These are phyloP conservation scores for Mesorhabditis spiculigera DNA, from an alignment of 2,888 invertebrate genomes.

Conservation along the genomic window DNA sequence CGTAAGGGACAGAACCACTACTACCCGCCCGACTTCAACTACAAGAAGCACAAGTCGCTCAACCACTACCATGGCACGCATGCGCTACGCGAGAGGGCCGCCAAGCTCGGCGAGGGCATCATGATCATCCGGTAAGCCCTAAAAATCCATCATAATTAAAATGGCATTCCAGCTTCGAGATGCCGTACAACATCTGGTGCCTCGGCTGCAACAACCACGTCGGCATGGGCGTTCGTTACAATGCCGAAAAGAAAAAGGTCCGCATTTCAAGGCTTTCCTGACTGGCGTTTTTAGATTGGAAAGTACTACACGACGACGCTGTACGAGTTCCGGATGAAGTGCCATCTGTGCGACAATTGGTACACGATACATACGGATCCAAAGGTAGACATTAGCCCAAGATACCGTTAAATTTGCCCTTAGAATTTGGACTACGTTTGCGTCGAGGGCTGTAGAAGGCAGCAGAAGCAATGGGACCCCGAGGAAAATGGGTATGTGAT, in stretches of 20 bases:
- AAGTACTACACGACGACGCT: conserved; percentile 97
- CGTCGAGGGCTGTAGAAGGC: conserved; percentile 86
- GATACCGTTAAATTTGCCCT: conserved; percentile 38
- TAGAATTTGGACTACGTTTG: conserved; percentile 95
- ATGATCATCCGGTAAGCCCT: conserved; percentile 74
- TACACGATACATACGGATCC: conserved; percentile 98
- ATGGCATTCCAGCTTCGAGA: conserved; percentile 73
- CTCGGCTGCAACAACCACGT: conserved; percentile 96
- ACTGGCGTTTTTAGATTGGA: conserved; percentile 66
- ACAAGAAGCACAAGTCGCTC: conserved; percentile 80
- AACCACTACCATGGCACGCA: conserved; percentile 90
- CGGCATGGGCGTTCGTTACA: conserved; percentile 98
- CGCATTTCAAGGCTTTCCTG: not conserved
- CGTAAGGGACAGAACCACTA: conserved; percentile 92
- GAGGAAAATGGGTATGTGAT: conserved; percentile 70
- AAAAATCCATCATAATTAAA: not conserved
- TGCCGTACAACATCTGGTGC: conserved; percentile 99
- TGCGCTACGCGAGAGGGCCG: conserved; percentile 88
- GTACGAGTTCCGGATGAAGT: conserved; percentile 97
- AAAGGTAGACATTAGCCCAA: conserved; percentile 66
- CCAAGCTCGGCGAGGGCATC: conserved; percentile 91
- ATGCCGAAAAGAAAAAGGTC: conserved; percentile 66
- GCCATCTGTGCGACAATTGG: conserved; percentile 93
- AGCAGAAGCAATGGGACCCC: conserved; percentile 98
- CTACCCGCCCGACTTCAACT: conserved; percentile 98